These are phyloP conservation scores for Tortricodes alternella DNA, from an alignment of 2,888 invertebrate species.

Conservation along the genomic window DNA sequence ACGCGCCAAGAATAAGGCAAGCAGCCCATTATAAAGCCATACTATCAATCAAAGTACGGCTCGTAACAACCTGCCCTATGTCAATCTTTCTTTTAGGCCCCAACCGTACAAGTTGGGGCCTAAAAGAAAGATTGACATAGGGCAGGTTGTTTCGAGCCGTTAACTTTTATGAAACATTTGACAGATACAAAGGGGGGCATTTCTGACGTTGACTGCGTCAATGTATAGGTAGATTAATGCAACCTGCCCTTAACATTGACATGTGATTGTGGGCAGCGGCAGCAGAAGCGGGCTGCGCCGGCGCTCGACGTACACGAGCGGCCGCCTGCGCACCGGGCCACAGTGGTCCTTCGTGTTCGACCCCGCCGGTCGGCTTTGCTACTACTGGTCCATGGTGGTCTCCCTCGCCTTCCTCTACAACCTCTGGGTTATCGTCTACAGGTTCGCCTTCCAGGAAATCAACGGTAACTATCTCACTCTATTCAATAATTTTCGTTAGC, in stretches of 20 bases:
- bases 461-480: conserved; percentile 86
- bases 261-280: conserved; percentile 55
- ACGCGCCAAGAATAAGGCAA: too few relatives aligned
- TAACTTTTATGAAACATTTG: too few relatives aligned
- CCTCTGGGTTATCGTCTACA: conserved; percentile 99
- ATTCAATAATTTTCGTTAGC: not conserved
- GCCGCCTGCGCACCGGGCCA: conserved; percentile 86
- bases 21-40: too few relatives aligned
- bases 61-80: too few relatives aligned
- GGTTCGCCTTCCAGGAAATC: conserved; percentile 99
- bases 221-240: too few relatives aligned
- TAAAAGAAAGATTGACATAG: too few relatives aligned
- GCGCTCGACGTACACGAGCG: conserved; percentile 83
- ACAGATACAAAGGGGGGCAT: too few relatives aligned
- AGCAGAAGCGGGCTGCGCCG: conserved; percentile 78
- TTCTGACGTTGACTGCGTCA: too few relatives aligned
- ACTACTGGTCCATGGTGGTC: conserved; percentile 98
- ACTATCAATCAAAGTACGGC: too few relatives aligned
- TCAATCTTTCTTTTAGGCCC: too few relatives aligned
- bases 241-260: not conserved
- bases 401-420: conserved; percentile 98
- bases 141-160: too few relatives aligned
- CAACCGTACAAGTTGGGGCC: too few relatives aligned
- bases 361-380: conserved; percentile 97
- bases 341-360: conserved; percentile 99